Percentiles rank a stretch among this genome's conserved stretches.
phyloP scores from a whole-genome alignment of 2,888 invertebrate genomes.

The Troides aeacus region DNA sequence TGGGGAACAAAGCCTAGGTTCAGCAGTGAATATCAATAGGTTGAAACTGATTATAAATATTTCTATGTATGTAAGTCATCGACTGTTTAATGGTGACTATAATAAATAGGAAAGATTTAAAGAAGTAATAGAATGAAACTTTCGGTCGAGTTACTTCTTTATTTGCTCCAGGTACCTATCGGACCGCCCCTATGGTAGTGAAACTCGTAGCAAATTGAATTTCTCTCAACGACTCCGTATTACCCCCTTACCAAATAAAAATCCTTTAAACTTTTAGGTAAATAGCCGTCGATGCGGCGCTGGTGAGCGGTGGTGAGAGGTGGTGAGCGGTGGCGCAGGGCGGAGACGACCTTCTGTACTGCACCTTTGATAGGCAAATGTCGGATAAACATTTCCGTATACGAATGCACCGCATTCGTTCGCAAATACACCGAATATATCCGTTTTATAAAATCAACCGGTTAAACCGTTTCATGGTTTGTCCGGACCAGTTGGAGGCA shows the following conservation, averaged over 20 bases:
- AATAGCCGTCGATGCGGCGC: conserved; percentile 11
- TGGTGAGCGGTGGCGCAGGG: neutral
- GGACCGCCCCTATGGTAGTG: neutral
- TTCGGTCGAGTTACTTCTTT: neutral
- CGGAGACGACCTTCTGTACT: conserved; percentile 16
- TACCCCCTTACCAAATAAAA: conserved; percentile 25
- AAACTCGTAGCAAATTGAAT: conserved; percentile 21
- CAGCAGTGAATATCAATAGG: too few relatives aligned
- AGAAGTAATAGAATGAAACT: too few relatives aligned
- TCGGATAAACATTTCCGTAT: conserved; percentile 21
- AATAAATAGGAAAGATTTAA: too few relatives aligned
- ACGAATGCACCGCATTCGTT: conserved; percentile 5
- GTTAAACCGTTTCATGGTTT: too few relatives aligned
- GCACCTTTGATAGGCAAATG: conserved; percentile 27
- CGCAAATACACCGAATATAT: neutral
- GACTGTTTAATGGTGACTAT: too few relatives aligned
- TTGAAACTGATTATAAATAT: too few relatives aligned
- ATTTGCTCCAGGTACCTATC: conserved; percentile 5
- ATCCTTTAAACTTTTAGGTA: conserved; percentile 28
- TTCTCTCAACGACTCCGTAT: conserved; percentile 18
- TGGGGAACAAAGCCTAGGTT: too few relatives aligned
- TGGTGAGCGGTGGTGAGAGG: neutral
- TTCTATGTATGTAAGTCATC: too few relatives aligned
- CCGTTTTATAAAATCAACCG: too few relatives aligned
- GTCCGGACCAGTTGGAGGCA: too few relatives aligned